Evolutionary conservation across 2,797 vertebrate genomes (phyloP).

Genomic region (Catostomus latipinnis): DNA sequence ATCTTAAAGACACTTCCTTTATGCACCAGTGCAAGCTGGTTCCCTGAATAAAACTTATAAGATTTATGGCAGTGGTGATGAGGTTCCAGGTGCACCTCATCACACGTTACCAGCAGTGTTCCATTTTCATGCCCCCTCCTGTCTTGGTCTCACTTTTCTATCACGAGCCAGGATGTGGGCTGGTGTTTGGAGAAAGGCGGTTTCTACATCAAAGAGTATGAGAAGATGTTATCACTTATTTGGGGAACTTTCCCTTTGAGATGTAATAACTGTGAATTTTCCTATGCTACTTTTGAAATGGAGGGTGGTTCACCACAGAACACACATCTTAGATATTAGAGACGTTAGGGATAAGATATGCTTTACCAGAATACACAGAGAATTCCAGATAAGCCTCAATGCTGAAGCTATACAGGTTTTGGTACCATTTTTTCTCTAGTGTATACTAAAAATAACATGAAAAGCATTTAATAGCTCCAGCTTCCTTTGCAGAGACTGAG

Average conservation of each 20-base stretch:
- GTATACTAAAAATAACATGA: constrained; percentile 60
- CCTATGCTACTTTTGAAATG: not conserved
- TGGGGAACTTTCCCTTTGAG: not conserved
- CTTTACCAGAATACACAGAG: not conserved
- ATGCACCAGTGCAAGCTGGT: not conserved
- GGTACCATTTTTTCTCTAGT: constrained; percentile 52
- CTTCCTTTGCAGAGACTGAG: not conserved
- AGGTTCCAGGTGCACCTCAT: not conserved
- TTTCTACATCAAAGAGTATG: not conserved
- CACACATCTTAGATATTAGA: not conserved
- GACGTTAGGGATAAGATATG: not conserved
- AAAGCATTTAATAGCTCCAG: constrained; percentile 56
- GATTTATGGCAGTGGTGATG: not conserved
- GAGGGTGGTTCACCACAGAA: not conserved
- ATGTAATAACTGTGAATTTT: not conserved
- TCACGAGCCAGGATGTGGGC: not conserved
- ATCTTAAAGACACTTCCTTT: not conserved
- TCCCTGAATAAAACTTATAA: not conserved
- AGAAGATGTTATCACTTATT: not conserved
- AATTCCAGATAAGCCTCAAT: constrained; percentile 21
- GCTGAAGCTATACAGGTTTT: constrained; percentile 24
- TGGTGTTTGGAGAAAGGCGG: constrained; percentile 8
- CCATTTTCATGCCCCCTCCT: not conserved
- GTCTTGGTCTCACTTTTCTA: not conserved
- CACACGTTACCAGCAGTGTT: not conserved